Percentiles rank a stretch among this genome's conserved stretches.
Evolutionary conservation across 2,113 vertebrate genomes (phyloP).

Genomic region (Centropus unirufus): DNA sequence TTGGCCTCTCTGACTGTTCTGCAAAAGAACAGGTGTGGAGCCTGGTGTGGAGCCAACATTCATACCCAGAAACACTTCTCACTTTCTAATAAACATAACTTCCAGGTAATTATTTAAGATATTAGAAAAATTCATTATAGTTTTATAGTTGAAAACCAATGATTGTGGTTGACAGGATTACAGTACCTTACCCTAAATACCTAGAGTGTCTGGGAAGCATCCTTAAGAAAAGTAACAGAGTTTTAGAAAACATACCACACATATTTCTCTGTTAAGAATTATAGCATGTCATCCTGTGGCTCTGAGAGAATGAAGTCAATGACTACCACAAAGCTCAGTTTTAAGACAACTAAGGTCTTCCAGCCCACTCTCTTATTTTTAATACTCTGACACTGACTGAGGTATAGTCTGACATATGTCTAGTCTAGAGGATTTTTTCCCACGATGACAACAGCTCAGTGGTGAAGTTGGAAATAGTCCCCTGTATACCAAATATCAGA

Average conservation of each 20-base stretch:
- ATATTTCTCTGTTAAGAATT: background rate
- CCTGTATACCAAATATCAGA: background rate
- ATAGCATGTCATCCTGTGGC: background rate
- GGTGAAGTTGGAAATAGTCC: background rate
- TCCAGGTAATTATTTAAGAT: background rate
- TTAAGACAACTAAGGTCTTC: background rate
- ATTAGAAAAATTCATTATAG: background rate
- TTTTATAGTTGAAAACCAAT: background rate
- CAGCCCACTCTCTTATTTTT: background rate
- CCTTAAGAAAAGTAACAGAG: background rate
- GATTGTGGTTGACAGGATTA: background rate
- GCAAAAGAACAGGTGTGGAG: too few species aligned
- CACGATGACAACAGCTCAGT: background rate
- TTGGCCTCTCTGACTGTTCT: background rate
- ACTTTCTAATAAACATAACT: background rate
- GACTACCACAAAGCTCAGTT: background rate
- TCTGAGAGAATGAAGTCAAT: background rate
- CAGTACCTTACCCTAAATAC: background rate
- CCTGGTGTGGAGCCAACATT: background rate
- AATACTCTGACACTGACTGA: background rate
- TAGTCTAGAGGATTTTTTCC: background rate
- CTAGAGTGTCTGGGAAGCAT: background rate
- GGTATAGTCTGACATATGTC: background rate
- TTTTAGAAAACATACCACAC: background rate
- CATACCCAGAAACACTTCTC: background rate